Conservation (phyloP, 1,140 invertebrate species). For the Calephelis virginiensis region DNA sequence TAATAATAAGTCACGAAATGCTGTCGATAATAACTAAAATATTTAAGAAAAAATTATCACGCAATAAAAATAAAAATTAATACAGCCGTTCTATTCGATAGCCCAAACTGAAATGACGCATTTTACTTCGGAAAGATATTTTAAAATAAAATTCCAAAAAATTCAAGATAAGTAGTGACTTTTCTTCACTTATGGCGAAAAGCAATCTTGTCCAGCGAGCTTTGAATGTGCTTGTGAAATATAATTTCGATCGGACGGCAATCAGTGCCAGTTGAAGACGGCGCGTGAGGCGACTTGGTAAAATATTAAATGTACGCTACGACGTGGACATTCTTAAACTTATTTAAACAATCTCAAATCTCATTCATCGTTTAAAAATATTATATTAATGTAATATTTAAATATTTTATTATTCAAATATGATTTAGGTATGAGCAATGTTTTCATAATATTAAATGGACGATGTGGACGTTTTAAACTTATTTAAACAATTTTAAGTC, state of each 20-base stretch:
- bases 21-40: no score
- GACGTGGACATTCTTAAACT: constrained; percentile 29
- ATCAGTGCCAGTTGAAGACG: constrained; percentile 78
- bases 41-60: no score
- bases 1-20: no score
- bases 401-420: no score
- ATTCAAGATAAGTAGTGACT: constrained; percentile 35
- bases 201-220: constrained; percentile 69
- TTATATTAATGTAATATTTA: no score
- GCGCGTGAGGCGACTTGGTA: constrained; percentile 74
- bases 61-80: no score
- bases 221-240: constrained; percentile 76
- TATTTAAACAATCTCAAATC: constrained; percentile 19
- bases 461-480: no score
- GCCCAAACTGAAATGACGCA: background rate
- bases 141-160: constrained; percentile 40
- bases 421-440: no score
- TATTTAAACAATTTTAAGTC: background rate
- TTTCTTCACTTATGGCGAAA: constrained; percentile 41
- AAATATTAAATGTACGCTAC: constrained; percentile 70
- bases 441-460: no score
- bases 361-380: background rate
- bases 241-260: constrained; percentile 79
- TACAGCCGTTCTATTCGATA: background rate
- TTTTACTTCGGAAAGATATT: background rate